Percentiles rank a stretch among this genome's conserved stretches.
phyloP scores from a whole-genome alignment of 37 sponge, comb jelly and placozoan species.

The Dysidea cf. avara region DNA sequence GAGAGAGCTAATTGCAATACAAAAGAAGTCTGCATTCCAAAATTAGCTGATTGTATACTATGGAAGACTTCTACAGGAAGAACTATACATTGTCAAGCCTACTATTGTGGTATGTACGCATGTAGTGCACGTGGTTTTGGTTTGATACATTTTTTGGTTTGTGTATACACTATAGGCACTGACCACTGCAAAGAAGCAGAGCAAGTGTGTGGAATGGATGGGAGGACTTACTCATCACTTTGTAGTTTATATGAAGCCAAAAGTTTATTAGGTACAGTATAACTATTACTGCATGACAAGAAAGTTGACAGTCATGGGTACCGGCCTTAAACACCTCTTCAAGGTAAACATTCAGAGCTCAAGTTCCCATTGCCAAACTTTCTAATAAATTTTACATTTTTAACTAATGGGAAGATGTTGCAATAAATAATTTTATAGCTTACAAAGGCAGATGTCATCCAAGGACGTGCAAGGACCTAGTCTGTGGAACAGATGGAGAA shows the following conservation, averaged over 20 bases:
- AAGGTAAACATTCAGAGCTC: too few relatives aligned
- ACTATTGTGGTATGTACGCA: not conserved
- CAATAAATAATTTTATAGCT: slow-evolving; percentile 9
- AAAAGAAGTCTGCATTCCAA: slow-evolving; percentile 23
- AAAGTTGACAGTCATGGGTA: too few relatives aligned
- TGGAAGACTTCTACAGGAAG: not conserved
- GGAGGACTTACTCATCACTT: slow-evolving; percentile 50
- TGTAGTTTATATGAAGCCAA: slow-evolving; percentile 40
- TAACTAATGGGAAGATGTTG: too few relatives aligned
- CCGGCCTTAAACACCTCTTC: too few relatives aligned
- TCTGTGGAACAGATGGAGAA: slow-evolving; percentile 55
- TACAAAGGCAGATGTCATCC: slow-evolving; percentile 46
- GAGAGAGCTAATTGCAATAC: not conserved
- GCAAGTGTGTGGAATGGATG: slow-evolving; percentile 56
- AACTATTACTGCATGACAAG: too few relatives aligned
- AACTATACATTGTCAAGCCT: not conserved
- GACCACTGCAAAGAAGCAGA: slow-evolving; percentile 11
- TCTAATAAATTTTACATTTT: too few relatives aligned
- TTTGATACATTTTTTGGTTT: too few relatives aligned
- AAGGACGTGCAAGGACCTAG: slow-evolving; percentile 20
- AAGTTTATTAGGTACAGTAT: too few relatives aligned
- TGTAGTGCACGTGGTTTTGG: too few relatives aligned
- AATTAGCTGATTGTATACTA: too few relatives aligned
- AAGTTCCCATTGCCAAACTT: too few relatives aligned
- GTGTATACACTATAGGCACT: too few relatives aligned